Evolutionary conservation across 2,113 vertebrate species (phyloP), one percentile per base, ranked within the genome.

Genomic region (Castor canadensis): DNA sequence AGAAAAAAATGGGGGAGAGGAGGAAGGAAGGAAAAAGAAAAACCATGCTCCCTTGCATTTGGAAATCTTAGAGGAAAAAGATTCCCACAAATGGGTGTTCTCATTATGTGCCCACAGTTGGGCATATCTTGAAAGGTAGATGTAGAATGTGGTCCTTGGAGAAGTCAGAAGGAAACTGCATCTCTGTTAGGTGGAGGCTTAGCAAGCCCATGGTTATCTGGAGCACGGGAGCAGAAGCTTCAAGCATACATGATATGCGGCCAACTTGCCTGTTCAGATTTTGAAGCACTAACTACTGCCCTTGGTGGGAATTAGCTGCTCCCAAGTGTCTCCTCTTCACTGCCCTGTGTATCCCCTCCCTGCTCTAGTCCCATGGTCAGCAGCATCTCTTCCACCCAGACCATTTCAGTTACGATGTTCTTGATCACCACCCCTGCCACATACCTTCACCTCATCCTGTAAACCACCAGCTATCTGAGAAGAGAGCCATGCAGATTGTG

Each of bases 291-390:
- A n/a, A n/a, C n/a, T n/a, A 47, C 62, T 35, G 6, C 38, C 5
- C 15, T 58, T 0, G 10, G 24, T 38, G 13, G 32, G 13, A 88
- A 30, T 4, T 11, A 19, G 38, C 80, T 40, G 10, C 6, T 24
- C n/a, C 54, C 0, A 2, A 40, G 15, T 30, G 9, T 24, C 4
- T 24, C 43, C 0, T 47, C n/a, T 54, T 28, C 24, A 17, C 43
- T 58, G 58, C 16, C 52, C n/a, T 56, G 49, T 16, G 58, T 26
- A 26, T 60, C 43, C 54, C 0, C 62, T 16, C 32, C 28, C 20
- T 32, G 11, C 26, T 47, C 30, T 9, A 71, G 24, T 8, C 67
- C 5, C 1, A 9, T 10, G 47, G 24, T 19, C 28, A 1, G 1
- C 3, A 5, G 1, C 12, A 4, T 47, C 54, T n/a, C 30, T 52